Percentiles rank a stretch among this genome's conserved stretches.
Conservation (phyloP, 2,797 vertebrate species). For the Megalops cyprinoides region DNA sequence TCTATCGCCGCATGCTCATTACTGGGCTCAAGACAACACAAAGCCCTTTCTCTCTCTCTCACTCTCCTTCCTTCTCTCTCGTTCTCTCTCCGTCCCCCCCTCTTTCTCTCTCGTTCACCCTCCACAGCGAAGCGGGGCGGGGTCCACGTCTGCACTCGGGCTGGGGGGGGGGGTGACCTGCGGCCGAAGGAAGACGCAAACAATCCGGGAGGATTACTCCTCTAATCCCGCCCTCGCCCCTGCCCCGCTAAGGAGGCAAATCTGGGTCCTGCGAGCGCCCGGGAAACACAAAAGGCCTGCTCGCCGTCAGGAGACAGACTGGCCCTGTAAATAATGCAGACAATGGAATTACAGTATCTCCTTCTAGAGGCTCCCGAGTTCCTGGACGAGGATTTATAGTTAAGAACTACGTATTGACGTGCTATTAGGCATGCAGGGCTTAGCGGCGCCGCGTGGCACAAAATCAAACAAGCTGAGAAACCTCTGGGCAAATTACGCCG, state of each 20-base stretch:
- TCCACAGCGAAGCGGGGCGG: constrained; percentile 40
- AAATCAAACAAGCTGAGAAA: constrained; percentile 11
- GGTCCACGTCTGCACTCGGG: constrained; percentile 61
- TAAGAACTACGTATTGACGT: not conserved
- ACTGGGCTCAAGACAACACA: constrained; percentile 57
- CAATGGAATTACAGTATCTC: constrained; percentile 15
- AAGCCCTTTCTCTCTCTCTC: not conserved
- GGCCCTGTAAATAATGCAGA: constrained; percentile 23
- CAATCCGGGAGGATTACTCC: constrained; percentile 76
- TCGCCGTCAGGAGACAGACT: constrained; percentile 60
- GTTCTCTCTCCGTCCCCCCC: not conserved
- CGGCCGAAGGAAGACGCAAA: constrained; percentile 72
- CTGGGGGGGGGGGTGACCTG: constrained; percentile 54
- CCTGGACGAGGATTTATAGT: constrained; percentile 22
- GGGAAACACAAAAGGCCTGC: not conserved
- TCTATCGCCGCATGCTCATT: constrained; percentile 76
- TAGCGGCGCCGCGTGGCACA: not conserved
- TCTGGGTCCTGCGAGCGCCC: constrained; percentile 56
- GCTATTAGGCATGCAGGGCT: constrained; percentile 27
- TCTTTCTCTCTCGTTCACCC: not conserved
- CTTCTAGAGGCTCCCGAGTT: not conserved
- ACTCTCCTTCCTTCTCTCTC: not conserved
- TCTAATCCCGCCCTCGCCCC: constrained; percentile 77
- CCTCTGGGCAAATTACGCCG: not conserved
- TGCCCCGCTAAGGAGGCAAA: constrained; percentile 66